Percentiles rank a stretch among this genome's conserved stretches.
Evolutionary conservation across 2,888 invertebrate genomes (phyloP).

Genomic region (Steinernema scapterisci): DNA sequence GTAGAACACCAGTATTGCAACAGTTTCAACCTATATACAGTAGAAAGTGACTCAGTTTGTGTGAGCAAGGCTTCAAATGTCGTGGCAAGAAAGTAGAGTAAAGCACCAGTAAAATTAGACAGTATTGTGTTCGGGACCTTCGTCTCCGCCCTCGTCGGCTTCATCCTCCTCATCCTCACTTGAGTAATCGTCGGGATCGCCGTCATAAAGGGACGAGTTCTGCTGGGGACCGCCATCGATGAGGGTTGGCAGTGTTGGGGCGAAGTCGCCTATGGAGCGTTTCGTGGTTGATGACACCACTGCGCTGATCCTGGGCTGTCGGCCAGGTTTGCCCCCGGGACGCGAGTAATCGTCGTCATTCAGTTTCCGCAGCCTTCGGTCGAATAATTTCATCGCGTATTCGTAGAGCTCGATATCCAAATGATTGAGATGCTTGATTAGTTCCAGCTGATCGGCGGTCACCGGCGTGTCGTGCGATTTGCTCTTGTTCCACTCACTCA

Average conservation of each 20-base stretch:
- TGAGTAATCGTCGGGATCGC: not conserved
- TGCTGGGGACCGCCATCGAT: not conserved
- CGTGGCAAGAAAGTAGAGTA: not conserved
- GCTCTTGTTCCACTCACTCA: conserved; percentile 65
- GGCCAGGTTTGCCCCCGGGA: not conserved
- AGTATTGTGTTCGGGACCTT: no score
- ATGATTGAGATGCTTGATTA: conserved; percentile 81
- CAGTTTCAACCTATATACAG: conserved; percentile 10
- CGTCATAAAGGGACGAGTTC: not conserved
- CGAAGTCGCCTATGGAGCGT: not conserved
- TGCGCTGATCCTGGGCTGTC: not conserved
- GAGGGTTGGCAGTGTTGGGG: not conserved
- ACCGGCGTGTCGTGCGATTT: conserved; percentile 86
- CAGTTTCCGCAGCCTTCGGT: conserved; percentile 74
- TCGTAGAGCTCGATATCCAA: conserved; percentile 90
- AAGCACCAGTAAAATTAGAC: not conserved
- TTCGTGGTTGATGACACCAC: not conserved
- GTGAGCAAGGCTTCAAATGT: conserved; percentile 15
- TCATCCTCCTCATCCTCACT: conserved; percentile 12
- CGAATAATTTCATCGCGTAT: conserved; percentile 85
- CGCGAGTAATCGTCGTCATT: conserved; percentile 32
- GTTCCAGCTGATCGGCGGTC: conserved; percentile 77
- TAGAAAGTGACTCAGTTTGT: not conserved
- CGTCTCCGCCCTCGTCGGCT: not conserved
- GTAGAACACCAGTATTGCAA: conserved; percentile 1